Conservation (phyloP, 2,888 invertebrate species). For the Automeris io region DNA sequence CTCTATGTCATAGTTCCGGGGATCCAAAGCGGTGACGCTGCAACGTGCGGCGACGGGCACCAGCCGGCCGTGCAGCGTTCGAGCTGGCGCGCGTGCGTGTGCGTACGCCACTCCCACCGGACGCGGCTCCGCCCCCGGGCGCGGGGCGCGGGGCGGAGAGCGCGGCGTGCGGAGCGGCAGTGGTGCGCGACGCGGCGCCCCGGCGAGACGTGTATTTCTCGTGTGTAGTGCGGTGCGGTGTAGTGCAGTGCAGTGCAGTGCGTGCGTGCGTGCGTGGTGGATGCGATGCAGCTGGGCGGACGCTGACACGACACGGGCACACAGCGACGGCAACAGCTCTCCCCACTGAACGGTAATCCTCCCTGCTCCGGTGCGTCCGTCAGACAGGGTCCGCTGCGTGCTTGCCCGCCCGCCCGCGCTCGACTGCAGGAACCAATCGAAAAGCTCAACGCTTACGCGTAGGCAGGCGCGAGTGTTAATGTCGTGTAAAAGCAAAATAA, state of each 20-base stretch:
- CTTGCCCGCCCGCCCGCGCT: too few relatives aligned
- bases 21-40: slow-evolving; percentile 7
- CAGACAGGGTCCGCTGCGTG: too few relatives aligned
- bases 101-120: slow-evolving; percentile 6
- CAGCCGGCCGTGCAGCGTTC: slow-evolving; percentile 11
- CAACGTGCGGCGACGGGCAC: slow-evolving; percentile 10
- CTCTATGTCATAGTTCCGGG: too few relatives aligned
- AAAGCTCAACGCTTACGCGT: too few relatives aligned
- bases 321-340: too few relatives aligned
- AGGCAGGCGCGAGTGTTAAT: too few relatives aligned
- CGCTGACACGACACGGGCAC: too few relatives aligned
- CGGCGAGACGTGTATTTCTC: slow-evolving; percentile 23
- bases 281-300: neutral
- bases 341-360: too few relatives aligned
- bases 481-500: too few relatives aligned
- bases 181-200: slow-evolving; percentile 43
- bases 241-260: slow-evolving; percentile 15
- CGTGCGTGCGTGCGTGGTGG: slow-evolving; percentile 14
- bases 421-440: too few relatives aligned
- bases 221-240: slow-evolving; percentile 15
- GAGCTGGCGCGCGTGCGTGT: neutral
- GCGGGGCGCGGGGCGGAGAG: slow-evolving; percentile 6
- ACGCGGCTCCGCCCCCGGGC: slow-evolving; percentile 6
- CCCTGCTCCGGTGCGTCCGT: too few relatives aligned
- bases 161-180: slow-evolving; percentile 39